Evolutionary conservation across 1,140 invertebrate genomes (phyloP).

Genomic region (Oryctes rhinoceros): DNA sequence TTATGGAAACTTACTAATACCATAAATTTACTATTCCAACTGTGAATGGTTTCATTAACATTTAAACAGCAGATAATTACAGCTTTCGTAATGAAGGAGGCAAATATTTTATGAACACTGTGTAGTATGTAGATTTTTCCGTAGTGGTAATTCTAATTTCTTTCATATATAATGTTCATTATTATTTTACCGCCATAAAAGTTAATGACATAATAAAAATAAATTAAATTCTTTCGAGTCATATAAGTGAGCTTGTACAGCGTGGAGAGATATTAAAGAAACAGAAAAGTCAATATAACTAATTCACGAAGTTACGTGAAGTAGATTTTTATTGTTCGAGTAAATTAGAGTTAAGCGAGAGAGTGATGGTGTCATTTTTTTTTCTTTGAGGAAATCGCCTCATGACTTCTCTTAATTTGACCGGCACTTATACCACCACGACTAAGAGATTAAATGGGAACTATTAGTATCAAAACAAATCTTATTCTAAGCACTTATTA

Average conservation of each 20-base stretch:
- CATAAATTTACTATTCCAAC: conserved; percentile 12
- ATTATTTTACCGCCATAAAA: conserved; percentile 29
- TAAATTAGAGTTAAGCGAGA: neutral
- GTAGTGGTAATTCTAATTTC: neutral
- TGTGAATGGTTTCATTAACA: conserved; percentile 21
- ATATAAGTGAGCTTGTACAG: neutral
- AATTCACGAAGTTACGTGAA: neutral
- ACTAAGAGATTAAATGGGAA: too few relatives aligned
- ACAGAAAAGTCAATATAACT: neutral
- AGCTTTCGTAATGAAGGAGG: conserved; percentile 3
- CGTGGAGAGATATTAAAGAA: neutral
- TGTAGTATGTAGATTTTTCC: neutral
- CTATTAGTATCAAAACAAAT: too few relatives aligned
- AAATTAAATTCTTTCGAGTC: conserved; percentile 18
- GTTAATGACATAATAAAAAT: conserved; percentile 31
- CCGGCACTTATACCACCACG: too few relatives aligned
- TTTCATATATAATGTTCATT: conserved; percentile 6
- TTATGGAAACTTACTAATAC: neutral
- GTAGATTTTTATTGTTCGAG: neutral
- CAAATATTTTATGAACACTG: neutral
- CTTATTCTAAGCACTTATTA: too few relatives aligned
- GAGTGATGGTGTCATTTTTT: neutral
- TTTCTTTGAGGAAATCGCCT: too few relatives aligned
- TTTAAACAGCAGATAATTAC: conserved; percentile 20
- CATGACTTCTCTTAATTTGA: too few relatives aligned